Evolutionary conservation across 2,113 vertebrate species (phyloP).

Genomic region (Macheiramphus alcinus): DNA sequence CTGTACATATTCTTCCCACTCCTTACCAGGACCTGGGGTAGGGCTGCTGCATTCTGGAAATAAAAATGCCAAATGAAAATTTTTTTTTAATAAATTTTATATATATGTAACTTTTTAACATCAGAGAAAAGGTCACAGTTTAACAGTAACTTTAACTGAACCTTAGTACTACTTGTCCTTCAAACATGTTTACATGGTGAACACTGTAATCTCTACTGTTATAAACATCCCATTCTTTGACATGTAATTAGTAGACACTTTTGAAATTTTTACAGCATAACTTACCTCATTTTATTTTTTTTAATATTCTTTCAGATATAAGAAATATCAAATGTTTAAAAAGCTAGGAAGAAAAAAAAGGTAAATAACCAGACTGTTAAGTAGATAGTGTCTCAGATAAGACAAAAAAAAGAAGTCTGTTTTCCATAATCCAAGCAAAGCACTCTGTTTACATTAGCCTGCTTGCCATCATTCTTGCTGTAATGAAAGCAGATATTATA

Average conservation of each 20-base stretch:
- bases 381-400: neutral
- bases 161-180: neutral
- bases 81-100: neutral
- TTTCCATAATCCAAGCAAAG: neutral
- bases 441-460: neutral
- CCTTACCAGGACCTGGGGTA: constrained; percentile 86
- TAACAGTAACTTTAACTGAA: neutral
- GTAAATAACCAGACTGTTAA: neutral
- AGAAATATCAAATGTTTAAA: neutral
- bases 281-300: neutral
- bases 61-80: neutral
- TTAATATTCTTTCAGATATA: neutral
- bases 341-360: neutral
- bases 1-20: constrained; percentile 96
- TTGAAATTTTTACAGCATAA: neutral
- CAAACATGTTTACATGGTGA: neutral
- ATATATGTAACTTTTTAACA: neutral
- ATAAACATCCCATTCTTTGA: neutral
- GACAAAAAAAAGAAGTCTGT: neutral
- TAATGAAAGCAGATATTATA: neutral
- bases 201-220: neutral
- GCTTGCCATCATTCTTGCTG: neutral
- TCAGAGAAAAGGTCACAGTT: neutral
- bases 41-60: constrained; percentile 90
- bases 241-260: neutral